phyloP scores from a whole-genome alignment of 2,113 vertebrate species.

The Microcebus murinus region DNA sequence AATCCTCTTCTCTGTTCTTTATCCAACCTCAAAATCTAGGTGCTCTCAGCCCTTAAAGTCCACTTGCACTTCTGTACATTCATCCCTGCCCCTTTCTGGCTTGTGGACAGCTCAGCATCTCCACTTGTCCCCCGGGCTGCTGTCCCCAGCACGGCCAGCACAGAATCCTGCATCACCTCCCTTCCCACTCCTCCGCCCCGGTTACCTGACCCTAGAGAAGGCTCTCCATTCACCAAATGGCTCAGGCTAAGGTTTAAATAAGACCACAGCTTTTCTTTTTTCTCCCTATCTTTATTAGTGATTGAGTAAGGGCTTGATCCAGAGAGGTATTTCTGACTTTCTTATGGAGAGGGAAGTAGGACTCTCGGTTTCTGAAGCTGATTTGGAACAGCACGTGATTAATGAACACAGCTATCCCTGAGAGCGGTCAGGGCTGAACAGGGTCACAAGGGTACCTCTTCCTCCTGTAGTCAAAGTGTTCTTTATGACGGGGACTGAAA shows the following conservation, averaged over 20 bases:
- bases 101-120: neutral
- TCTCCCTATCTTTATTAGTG: neutral
- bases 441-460: neutral
- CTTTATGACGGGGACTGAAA: neutral
- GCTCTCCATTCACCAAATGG: neutral
- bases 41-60: neutral
- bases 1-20: neutral
- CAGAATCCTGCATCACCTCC: neutral
- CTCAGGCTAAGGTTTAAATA: neutral
- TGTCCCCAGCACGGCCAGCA: neutral
- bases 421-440: neutral
- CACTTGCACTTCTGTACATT: neutral
- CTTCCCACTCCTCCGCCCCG: neutral
- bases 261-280: neutral
- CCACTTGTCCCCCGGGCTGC: accelerated
- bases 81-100: neutral
- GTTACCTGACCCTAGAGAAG: neutral
- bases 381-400: neutral
- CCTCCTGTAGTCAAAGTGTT: neutral
- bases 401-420: neutral
- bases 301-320: neutral
- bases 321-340: neutral
- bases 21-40: neutral
- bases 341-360: neutral
- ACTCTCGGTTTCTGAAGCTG: slow-evolving; percentile 29